Base-by-base conservation (phyloP, 2,888 invertebrate genomes). In the Kryphioiulus occultus region DNA sequence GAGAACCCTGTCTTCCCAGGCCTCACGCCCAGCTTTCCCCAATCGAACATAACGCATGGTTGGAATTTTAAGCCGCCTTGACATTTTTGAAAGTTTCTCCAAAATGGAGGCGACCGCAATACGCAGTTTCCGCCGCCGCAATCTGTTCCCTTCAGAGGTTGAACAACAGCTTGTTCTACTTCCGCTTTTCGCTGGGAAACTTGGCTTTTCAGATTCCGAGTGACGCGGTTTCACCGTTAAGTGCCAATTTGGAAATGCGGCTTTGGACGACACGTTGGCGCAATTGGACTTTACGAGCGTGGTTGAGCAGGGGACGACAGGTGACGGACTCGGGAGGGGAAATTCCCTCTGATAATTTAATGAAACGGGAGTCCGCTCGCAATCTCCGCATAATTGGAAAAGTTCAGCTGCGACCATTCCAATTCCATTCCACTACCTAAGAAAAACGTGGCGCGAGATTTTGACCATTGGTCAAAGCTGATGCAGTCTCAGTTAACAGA, bases 201-300 rank as follows among this genome's bases (percentile, higher is more conserved):
- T 22, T 26, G 22, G 68, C 68, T 68, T 44, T 22, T 22, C 68
- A 19, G n/a, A 19, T 59, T 59, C 59, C n/a, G 59, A 59, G 59
- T 59, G 59, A n/a, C 19, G 19, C 68, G 26, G 68, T 68, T 68
- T 68, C 68, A 0, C 22, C 7, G 26, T 68, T 68, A 78, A 78
- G 78, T 78, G 78, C 78, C 78, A 78, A 78, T 78, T 78, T 78
- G 78, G 78, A 78, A 78, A 30, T 78, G 78, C 22, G 78, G 30
- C 78, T 78, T 78, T 78, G 22, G 4, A 0, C 68, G 68, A 26
- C 68, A 26, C 68, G 26, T 68, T 68, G 78, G 78, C 78, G 26
- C 78, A 30, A 30, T 22, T 30, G 30, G 78, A 4, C 78, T 78
- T 78, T 78, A 78, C 30, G 78, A 68, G 78, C 78, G 78, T 12